Percentiles rank a stretch among this genome's conserved stretches.
Conservation (phyloP, 2,797 vertebrate species). For the Girardinus metallicus region DNA sequence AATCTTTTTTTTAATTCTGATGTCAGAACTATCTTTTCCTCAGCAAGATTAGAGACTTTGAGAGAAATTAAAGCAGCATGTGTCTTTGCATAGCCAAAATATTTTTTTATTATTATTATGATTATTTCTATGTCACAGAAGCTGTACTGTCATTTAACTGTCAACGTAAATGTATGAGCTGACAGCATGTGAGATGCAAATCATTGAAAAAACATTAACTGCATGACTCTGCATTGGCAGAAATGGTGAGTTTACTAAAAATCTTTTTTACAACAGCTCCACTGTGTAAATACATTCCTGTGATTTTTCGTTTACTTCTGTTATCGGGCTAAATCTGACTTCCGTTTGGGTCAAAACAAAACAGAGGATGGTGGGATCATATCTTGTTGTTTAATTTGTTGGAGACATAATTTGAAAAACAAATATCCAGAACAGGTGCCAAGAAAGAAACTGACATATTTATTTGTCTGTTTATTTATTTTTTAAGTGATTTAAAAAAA, state of each 20-base stretch:
- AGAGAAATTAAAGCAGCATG: background rate
- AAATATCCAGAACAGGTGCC: background rate
- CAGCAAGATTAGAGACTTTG: background rate
- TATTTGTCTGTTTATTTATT: background rate
- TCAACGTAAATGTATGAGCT: background rate
- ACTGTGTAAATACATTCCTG: slow-evolving; percentile 25
- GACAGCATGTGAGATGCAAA: slow-evolving; percentile 25
- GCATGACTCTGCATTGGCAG: slow-evolving; percentile 11
- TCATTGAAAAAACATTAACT: background rate
- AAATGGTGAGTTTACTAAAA: slow-evolving; percentile 15
- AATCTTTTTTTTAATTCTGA: background rate
- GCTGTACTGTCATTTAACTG: background rate
- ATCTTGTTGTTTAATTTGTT: background rate
- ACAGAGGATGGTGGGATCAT: background rate
- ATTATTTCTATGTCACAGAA: background rate
- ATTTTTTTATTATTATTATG: background rate
- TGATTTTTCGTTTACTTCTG: background rate
- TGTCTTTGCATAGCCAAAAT: background rate
- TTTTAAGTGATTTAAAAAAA: background rate
- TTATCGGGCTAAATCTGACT: background rate
- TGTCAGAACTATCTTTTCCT: too few relatives aligned
- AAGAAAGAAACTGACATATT: background rate
- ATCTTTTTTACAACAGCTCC: background rate
- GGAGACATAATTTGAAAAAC: background rate
- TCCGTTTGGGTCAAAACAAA: background rate